These are phyloP conservation scores for Ophioninae sp. DNA, from an alignment of 2,888 invertebrate species.

Conservation along the genomic window DNA sequence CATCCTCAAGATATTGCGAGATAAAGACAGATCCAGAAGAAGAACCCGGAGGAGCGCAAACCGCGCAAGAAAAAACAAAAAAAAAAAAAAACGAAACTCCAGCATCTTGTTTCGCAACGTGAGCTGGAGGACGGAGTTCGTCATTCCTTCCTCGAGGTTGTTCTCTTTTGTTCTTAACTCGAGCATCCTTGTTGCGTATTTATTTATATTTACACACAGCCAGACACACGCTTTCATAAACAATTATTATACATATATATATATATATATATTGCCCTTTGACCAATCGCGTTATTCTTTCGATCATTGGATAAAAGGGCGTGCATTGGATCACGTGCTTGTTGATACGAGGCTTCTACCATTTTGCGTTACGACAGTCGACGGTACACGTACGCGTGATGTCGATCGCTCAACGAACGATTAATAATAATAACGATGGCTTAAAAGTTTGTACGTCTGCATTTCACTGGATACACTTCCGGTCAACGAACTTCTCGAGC, in stretches of 20 bases:
- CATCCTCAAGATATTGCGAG: not conserved
- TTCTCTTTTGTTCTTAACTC: slow-evolving; percentile 41
- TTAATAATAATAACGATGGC: not conserved
- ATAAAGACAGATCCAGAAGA: not conserved
- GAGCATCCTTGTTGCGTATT: slow-evolving; percentile 17
- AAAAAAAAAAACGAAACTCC: slow-evolving; percentile 33
- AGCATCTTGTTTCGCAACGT: slow-evolving; percentile 38
- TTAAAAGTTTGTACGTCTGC: not conserved
- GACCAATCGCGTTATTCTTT: not conserved
- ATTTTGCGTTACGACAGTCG: slow-evolving; percentile 11
- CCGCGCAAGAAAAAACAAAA: slow-evolving; percentile 15
- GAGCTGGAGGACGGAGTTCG: slow-evolving; percentile 49
- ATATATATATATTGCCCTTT: not conserved
- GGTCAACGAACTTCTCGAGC: slow-evolving; percentile 62
- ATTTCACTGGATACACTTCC: slow-evolving; percentile 18
- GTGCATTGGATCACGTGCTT: slow-evolving; percentile 9
- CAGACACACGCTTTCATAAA: too few species aligned
- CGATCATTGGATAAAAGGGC: not conserved
- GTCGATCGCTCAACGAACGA: not conserved
- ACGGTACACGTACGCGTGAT: not conserved
- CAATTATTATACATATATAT: too few species aligned
- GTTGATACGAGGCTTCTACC: slow-evolving; percentile 7
- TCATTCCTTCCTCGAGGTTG: slow-evolving; percentile 56
- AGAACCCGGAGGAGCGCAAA: not conserved
- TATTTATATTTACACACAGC: not conserved